Base-by-base conservation (phyloP, 2,113 vertebrate species). In the Oryzias celebensis region DNA sequence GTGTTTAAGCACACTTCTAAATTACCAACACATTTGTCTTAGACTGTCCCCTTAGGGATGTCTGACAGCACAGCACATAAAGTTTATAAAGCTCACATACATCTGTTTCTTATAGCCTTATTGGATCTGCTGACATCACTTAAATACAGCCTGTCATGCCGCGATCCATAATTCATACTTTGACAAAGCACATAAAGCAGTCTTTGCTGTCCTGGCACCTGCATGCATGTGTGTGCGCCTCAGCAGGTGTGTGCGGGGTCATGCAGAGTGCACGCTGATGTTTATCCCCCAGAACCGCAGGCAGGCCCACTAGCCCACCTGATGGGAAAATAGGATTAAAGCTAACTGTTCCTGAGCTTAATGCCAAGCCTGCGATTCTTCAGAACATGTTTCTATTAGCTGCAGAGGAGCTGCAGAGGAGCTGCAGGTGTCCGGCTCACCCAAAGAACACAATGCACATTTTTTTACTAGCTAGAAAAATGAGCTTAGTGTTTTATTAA, bases 1-100 rank as follows among this genome's bases (percentile, higher is more conserved):
- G 78, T 81, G 81, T 88, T 88, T 88, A 88, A 88, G 87, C 85
- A 87, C 87, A 84, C 84, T 88, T 88, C 84, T 88, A 88, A 85
- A 87, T 88, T 85, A 88, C 87, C 83, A 87, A 88, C 87, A 84
- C 84, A 85, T 88, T 88, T 82, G 85, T 88, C 87, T 88, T 79
- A 4, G 55, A 42, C 81, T 65, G 76, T 80, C 80, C 84, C 86
- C 82, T 82, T 14, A 60, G 84, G 84, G 84, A 71, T 26, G 75
- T 78, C 71, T 85, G 82, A 81, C 83, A 81, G 86, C 73, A 12
- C 71, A 58, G 79, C 85, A 71, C 45, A 81, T 76, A 80, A 76
- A 85, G 81, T 85, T 84, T 81, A 87, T 85, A 77, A 80, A 84
- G 80, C 82, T 80, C 70, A 67, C 82, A 62, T 80, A 71, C 87